Evolutionary conservation across 2,113 vertebrate genomes (phyloP).

Genomic region (Odocoileus hemionus): DNA sequence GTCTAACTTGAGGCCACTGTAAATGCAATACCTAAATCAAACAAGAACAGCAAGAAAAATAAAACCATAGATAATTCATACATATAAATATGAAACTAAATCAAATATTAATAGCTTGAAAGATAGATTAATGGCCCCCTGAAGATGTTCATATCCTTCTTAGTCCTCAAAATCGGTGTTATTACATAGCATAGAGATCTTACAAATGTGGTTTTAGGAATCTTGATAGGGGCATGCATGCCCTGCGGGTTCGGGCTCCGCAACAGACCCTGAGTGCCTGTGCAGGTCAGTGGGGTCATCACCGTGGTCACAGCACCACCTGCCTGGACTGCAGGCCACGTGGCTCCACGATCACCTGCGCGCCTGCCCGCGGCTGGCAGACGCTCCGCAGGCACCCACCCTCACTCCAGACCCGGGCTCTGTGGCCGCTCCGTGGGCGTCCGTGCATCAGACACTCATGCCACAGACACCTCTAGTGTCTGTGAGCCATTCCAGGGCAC

Average conservation of each 20-base stretch:
- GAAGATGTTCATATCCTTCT: background rate
- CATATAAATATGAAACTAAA: background rate
- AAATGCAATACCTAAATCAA: background rate
- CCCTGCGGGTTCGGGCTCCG: fast-evolving
- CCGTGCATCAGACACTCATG: fast-evolving
- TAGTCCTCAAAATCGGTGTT: background rate
- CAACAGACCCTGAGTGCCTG: fast-evolving
- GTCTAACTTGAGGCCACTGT: background rate
- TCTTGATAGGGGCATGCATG: background rate
- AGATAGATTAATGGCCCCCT: background rate
- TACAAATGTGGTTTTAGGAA: background rate
- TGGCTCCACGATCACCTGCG: fast-evolving
- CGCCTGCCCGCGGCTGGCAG: fast-evolving
- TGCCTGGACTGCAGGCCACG: no score
- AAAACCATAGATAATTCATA: background rate
- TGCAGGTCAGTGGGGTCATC: background rate
- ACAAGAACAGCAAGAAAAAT: background rate
- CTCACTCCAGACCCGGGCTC: background rate
- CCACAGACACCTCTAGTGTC: background rate
- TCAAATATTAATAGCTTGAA: background rate
- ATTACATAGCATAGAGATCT: background rate
- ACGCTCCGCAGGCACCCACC: fast-evolving
- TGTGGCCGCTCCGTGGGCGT: fast-evolving
- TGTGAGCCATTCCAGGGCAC: background rate
- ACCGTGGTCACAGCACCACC: background rate